Percentiles rank a stretch among this genome's conserved stretches.
Evolutionary conservation across 2,113 vertebrate genomes (phyloP).

Genomic region (Tringa solitaria): DNA sequence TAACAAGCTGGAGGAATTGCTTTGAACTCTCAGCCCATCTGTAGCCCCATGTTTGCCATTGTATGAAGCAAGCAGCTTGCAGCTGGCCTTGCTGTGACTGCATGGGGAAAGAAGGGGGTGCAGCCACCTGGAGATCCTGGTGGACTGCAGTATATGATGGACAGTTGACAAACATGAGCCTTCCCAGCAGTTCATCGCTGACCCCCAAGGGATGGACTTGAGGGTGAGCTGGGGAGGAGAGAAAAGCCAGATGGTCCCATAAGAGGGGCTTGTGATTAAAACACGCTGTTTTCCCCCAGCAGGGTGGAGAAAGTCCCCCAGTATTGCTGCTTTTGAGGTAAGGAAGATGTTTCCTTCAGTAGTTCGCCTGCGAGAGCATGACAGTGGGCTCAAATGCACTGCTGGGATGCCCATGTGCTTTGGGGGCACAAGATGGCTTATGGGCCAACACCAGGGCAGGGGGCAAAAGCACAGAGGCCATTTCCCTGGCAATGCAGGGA

Average conservation of each 20-base stretch:
- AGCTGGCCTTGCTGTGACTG: background rate
- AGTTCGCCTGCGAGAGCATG: background rate
- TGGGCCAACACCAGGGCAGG: background rate
- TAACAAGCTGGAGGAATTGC: background rate
- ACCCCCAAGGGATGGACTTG: fast-evolving
- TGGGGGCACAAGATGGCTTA: background rate
- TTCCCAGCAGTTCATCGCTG: background rate
- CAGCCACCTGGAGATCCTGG: background rate
- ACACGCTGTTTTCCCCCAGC: fast-evolving
- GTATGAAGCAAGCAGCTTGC: background rate
- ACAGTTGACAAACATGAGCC: background rate
- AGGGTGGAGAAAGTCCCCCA: background rate
- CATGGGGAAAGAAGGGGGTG: fast-evolving
- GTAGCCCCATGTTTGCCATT: background rate
- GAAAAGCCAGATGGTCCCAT: fast-evolving
- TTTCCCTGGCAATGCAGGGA: background rate
- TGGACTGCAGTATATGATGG: background rate
- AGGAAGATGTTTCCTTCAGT: background rate
- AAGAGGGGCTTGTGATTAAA: background rate
- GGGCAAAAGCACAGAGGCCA: background rate
- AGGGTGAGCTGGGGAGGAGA: background rate
- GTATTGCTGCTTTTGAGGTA: background rate
- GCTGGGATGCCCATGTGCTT: fast-evolving
- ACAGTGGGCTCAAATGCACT: background rate
- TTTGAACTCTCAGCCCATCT: background rate